phyloP scores from a whole-genome alignment of 2,797 vertebrate species.

The Denticeps clupeoides region DNA sequence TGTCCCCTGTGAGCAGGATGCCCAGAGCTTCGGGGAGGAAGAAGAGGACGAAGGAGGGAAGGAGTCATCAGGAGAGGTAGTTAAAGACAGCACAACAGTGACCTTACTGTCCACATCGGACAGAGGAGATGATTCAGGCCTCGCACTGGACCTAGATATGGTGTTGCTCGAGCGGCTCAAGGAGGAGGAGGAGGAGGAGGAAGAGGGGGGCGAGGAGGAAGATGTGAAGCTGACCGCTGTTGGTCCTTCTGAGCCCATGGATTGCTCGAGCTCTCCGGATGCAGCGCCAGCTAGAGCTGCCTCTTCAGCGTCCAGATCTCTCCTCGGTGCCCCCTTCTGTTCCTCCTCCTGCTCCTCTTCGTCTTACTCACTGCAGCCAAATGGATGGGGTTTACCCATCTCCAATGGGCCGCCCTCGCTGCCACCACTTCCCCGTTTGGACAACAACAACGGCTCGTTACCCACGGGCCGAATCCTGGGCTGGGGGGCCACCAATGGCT shows the following conservation, averaged over 20 bases:
- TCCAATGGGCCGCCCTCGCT: slow-evolving; percentile 47
- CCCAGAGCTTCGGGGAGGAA: slow-evolving; percentile 8
- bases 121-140: slow-evolving; percentile 27
- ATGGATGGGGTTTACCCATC: slow-evolving; percentile 50
- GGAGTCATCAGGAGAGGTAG: too few relatives aligned
- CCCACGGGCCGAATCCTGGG: slow-evolving; percentile 58
- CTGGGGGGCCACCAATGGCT: slow-evolving; percentile 47
- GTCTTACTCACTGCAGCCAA: slow-evolving; percentile 31
- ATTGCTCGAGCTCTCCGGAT: slow-evolving; percentile 62
- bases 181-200: slow-evolving; percentile 39
- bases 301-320: too few relatives aligned
- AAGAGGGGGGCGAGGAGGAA: slow-evolving; percentile 30
- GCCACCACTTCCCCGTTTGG: slow-evolving; percentile 41
- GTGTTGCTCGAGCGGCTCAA: slow-evolving; percentile 49
- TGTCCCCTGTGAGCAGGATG: slow-evolving; percentile 14
- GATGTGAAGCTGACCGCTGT: slow-evolving; percentile 22
- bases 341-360: slow-evolving; percentile 33
- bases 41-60: slow-evolving; percentile 8
- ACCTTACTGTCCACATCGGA: background rate
- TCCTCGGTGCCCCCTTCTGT: slow-evolving; percentile 38
- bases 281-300: slow-evolving; percentile 15
- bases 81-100: background rate
- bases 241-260: slow-evolving; percentile 72
- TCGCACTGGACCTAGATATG: slow-evolving; percentile 49
- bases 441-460: slow-evolving; percentile 67